Evolutionary conservation across 2,113 vertebrate genomes (phyloP).

Genomic region (Hippocampus mohnikei): DNA sequence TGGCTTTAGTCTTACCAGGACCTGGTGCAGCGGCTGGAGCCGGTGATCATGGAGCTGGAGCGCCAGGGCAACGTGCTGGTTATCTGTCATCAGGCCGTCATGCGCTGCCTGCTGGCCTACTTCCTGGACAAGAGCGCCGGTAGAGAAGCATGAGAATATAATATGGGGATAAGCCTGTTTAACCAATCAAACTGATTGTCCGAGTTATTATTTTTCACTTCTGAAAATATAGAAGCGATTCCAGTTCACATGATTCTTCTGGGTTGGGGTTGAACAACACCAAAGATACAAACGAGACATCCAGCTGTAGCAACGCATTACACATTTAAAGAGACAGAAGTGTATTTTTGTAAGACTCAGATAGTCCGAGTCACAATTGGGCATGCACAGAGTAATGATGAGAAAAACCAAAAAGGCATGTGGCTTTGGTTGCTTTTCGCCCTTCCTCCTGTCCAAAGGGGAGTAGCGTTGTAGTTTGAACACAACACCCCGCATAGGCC

Average conservation of each 20-base stretch:
- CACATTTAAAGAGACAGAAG: too few relatives aligned
- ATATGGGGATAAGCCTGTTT: not conserved
- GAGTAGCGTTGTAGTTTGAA: not conserved
- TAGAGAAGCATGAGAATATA: conserved; percentile 41
- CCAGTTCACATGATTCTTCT: not conserved
- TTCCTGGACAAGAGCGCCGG: conserved; percentile 94
- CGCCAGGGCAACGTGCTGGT: conserved; percentile 92
- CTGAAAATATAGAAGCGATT: not conserved
- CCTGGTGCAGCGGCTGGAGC: conserved; percentile 92
- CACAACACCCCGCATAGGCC: not conserved
- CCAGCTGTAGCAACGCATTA: too few relatives aligned
- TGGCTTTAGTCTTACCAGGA: conserved; percentile 91
- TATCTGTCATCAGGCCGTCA: conserved; percentile 95
- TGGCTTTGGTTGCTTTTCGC: not conserved
- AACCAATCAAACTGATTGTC: not conserved
- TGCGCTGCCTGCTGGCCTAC: conserved; percentile 94
- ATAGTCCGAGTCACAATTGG: not conserved
- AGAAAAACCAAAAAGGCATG: not conserved
- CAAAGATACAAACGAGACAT: too few relatives aligned
- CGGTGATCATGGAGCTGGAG: conserved; percentile 96
- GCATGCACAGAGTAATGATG: not conserved
- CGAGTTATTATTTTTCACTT: not conserved
- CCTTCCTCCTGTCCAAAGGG: not conserved
- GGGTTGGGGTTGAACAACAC: not conserved
- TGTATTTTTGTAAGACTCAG: not conserved